Conservation (phyloP, 2,113 vertebrate genomes). For the Colaptes auratus region DNA sequence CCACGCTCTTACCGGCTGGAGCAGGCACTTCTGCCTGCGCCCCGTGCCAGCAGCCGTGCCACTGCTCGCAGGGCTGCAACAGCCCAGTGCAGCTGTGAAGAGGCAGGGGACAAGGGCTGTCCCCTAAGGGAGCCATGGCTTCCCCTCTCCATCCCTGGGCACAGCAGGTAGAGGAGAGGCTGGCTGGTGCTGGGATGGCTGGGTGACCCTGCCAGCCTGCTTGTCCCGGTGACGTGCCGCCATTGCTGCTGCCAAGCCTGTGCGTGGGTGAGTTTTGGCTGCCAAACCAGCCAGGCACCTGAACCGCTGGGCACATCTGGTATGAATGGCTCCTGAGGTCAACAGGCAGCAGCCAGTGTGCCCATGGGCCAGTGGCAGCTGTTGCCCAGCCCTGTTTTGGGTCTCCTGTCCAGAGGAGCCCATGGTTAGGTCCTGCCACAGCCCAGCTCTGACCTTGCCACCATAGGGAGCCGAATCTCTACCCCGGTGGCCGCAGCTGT, state of each 20-base stretch:
- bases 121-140: fast-evolving
- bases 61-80: neutral
- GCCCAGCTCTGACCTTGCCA: neutral
- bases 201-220: fast-evolving
- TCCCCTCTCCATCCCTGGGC: fast-evolving
- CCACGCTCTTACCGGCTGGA: neutral
- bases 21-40: neutral
- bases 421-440: neutral
- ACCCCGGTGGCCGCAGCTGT: neutral
- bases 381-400: fast-evolving
- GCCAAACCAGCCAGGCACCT: neutral
- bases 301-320: neutral
- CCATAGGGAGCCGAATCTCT: fast-evolving
- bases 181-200: fast-evolving
- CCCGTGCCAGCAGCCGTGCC: neutral
- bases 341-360: neutral
- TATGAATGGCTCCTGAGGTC: neutral
- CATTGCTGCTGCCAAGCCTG: fast-evolving
- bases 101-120: fast-evolving
- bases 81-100: fast-evolving
- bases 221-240: neutral
- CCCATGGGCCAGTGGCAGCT: fast-evolving
- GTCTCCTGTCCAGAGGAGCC: neutral
- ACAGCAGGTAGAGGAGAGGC: fast-evolving
- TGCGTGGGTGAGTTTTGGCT: neutral